phyloP scores from a whole-genome alignment of 2,888 invertebrate genomes.

The Coleophora flavipennella region DNA sequence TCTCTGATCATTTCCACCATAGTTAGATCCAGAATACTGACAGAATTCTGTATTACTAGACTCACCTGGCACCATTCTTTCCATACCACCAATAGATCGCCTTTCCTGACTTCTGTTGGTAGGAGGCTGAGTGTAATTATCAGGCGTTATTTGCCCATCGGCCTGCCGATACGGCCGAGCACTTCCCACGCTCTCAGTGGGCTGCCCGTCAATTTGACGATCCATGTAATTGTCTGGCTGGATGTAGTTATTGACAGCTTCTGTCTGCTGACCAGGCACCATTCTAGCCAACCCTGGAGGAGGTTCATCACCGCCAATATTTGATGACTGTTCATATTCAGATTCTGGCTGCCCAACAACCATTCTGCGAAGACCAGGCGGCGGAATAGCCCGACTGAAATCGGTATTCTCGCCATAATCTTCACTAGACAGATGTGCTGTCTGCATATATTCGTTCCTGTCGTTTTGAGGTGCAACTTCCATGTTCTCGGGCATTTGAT shows the following conservation, averaged over 20 bases:
- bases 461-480: constrained; percentile 79
- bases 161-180: constrained; percentile 53
- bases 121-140: constrained; percentile 40
- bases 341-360: constrained; percentile 78
- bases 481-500: constrained; percentile 65
- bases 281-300: constrained; percentile 67
- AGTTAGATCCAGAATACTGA: constrained; percentile 43
- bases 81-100: constrained; percentile 71
- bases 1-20: constrained; percentile 57
- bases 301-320: constrained; percentile 58
- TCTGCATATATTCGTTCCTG: constrained; percentile 83
- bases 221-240: constrained; percentile 56
- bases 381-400: constrained; percentile 63
- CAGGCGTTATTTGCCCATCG: constrained; percentile 54
- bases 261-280: constrained; percentile 67
- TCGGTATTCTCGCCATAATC: constrained; percentile 62
- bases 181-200: constrained; percentile 32
- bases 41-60: constrained; percentile 65
- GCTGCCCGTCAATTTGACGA: constrained; percentile 56
- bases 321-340: constrained; percentile 50
- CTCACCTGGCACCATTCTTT: constrained; percentile 76
- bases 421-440: constrained; percentile 78
- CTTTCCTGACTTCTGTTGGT: constrained; percentile 36
- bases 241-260: constrained; percentile 43
- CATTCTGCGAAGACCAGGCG: constrained; percentile 76